Conservation (phyloP, 2,797 vertebrate species). For the Sebastes diaconus region DNA sequence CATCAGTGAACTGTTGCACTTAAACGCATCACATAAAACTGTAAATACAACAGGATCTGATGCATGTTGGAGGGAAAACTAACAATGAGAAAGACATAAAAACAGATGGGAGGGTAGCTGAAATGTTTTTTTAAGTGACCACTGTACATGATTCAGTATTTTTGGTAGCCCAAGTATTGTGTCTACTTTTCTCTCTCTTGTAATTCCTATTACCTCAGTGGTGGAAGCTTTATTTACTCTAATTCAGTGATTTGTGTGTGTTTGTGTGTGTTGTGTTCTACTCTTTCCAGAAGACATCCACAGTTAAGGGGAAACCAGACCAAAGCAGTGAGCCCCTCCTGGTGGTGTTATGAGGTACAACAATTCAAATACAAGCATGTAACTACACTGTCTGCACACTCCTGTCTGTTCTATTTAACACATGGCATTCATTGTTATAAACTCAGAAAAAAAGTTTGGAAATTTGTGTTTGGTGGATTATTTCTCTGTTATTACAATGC, state of each 20-base stretch:
- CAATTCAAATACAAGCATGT: not conserved
- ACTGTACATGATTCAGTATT: not conserved
- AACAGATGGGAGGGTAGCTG: not conserved
- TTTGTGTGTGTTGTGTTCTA: not conserved
- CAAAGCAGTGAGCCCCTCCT: constrained; percentile 16
- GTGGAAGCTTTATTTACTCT: not conserved
- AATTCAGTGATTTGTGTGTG: not conserved
- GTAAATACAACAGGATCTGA: not conserved
- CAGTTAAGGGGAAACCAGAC: not conserved
- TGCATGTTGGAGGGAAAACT: not conserved
- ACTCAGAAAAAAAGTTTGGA: no score
- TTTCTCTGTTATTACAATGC: no score
- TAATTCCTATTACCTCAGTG: not conserved
- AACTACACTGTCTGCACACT: not conserved
- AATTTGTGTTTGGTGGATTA: no score
- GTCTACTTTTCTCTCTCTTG: not conserved
- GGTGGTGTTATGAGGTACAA: constrained; percentile 16
- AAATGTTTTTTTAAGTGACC: not conserved
- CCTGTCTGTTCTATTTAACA: not conserved
- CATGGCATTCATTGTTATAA: not conserved
- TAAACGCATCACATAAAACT: not conserved
- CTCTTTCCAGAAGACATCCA: not conserved
- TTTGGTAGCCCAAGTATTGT: not conserved
- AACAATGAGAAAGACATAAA: not conserved
- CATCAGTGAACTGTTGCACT: not conserved